Evolutionary conservation across 2,113 vertebrate species (phyloP), one percentile per base, ranked within the genome.

Genomic region (Siniperca chuatsi): DNA sequence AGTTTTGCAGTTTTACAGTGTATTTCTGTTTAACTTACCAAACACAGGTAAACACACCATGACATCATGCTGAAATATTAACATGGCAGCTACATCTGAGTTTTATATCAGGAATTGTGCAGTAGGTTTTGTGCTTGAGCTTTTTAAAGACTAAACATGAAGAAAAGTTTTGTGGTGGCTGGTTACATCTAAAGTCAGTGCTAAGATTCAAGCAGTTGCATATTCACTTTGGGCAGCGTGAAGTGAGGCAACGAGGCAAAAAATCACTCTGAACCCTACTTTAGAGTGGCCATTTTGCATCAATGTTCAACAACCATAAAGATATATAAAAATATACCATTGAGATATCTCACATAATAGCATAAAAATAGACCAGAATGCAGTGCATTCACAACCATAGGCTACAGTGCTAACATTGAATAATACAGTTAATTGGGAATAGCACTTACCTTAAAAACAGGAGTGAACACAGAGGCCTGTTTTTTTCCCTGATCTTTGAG

Each of bases 331-430:
- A 52, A 48, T 48, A 48, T 57, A 75, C 4, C 48, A 58, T 4
- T 50, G 48, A 50, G 40, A 78, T 87, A 79, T 80, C 33, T 67
- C 9, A 3, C 7, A 62, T 74, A 73, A 50, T 74, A 75, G 65
- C 55, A 78, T 35, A 88, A 90, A 88, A 90, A 90, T 88, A 88
- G 85, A 88, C 35, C 54, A 90, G 61, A 88, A 93, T 85, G 88
- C 71, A 81, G 50, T 76, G 75, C 78, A 89, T 86, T 85, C 35
- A 68, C 65, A 79, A 55, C 88, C 29, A 29, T 29, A 29, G 29
- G 29, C 29, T 29, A 29, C 29, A 29, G 29, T 29, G 29, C 29
- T 29, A 29, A 29, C 29, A 29, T 29, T 1, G 29, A 29, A 29
- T 29, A 29, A 29, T 29, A 29, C 29, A 29, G 29, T 29, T 29